Base-by-base conservation (phyloP, 2,888 invertebrate genomes). In the Palloptera scutellata region DNA sequence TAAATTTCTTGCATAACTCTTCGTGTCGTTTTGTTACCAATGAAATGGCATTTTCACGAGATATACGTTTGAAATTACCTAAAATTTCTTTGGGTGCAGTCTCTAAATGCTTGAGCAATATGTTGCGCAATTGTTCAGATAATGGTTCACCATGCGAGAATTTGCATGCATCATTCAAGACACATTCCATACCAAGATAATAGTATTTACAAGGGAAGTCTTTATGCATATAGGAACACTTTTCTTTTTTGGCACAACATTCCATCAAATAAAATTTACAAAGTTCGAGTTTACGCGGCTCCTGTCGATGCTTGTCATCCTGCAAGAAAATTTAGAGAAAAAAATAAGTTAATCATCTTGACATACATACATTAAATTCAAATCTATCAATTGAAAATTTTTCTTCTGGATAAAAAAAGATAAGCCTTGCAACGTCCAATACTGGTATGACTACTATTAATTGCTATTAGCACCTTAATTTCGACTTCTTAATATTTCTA, bases 191-290 rank as follows among this genome's bases (percentile, higher is more conserved):
- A 72, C 97, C 97, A 63, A 96, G 94, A 83, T 98, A 97, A 86
- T 92, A 97, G 86, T 93, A 97, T 88, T 97, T 97, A 86, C 98
- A 98, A 17, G 98, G 98, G 84, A 97, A 98, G 84, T 97, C 97
- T 78, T 93, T 91, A 86, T 98, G 98, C 94, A 98, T 94, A 82
- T 96, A 98, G 19, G 95, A 88, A 86, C 98, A 98, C 85, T 95
- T 94, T 77, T 96, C 96, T 78, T 95, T 91, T 86, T 97, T 98
- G 64, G 94, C 84, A 86, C 98, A 98, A 84, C 95, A 95, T 75
- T 96, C 96, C 91, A 94, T 94, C 69, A 97, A 86, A 86, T 97
- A 98, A 86, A 97, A 98, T 86, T 97, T 98, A 86, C 98, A 98
- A 1, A 97, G 86, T 85, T 98, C 98, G 88, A 94, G 89, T 86